Percentiles rank a stretch among this genome's conserved stretches.
Evolutionary conservation across 2,888 invertebrate genomes (phyloP).

Genomic region (Drosophila borborema): DNA sequence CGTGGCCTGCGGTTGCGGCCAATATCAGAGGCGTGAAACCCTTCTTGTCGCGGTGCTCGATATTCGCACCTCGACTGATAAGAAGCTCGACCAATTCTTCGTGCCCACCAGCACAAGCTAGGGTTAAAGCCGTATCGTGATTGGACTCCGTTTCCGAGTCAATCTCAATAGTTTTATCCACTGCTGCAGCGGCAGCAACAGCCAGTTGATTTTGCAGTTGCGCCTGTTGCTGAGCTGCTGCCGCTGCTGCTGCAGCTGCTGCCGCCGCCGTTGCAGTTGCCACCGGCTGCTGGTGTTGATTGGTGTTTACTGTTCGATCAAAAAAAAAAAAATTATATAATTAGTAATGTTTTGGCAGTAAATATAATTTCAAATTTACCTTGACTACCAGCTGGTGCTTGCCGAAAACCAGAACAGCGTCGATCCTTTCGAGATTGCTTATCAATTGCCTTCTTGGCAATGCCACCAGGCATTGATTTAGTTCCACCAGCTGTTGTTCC

Average conservation of each 20-base stretch:
- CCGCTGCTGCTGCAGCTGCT: conserved; percentile 80
- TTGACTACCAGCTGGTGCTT: conserved; percentile 85
- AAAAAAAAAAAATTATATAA: not conserved
- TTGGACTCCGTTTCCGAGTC: conserved; percentile 99
- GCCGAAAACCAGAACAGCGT: conserved; percentile 83
- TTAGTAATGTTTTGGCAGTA: not conserved
- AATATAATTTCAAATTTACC: conserved; percentile 60
- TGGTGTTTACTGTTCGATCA: conserved; percentile 75
- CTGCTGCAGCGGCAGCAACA: conserved; percentile 83
- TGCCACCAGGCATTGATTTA: conserved; percentile 82
- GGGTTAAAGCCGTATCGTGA: conserved; percentile 98
- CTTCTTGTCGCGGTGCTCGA: conserved; percentile 99
- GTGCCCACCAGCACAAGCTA: conserved; percentile 98
- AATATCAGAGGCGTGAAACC: conserved; percentile 99
- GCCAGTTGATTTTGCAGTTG: conserved; percentile 80
- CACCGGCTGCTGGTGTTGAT: conserved; percentile 71
- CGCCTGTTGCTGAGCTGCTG: conserved; percentile 77
- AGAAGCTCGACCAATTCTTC: conserved; percentile 97
- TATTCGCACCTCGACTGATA: conserved; percentile 96
- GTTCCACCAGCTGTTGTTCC: conserved; percentile 55
- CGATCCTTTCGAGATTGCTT: conserved; percentile 85
- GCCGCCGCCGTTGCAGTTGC: conserved; percentile 56
- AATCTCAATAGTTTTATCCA: conserved; percentile 94
- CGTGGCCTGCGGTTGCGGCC: conserved; percentile 98
- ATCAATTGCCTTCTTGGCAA: conserved; percentile 84